Evolutionary conservation across 2,113 vertebrate genomes (phyloP).

Genomic region (Pteronura brasiliensis): DNA sequence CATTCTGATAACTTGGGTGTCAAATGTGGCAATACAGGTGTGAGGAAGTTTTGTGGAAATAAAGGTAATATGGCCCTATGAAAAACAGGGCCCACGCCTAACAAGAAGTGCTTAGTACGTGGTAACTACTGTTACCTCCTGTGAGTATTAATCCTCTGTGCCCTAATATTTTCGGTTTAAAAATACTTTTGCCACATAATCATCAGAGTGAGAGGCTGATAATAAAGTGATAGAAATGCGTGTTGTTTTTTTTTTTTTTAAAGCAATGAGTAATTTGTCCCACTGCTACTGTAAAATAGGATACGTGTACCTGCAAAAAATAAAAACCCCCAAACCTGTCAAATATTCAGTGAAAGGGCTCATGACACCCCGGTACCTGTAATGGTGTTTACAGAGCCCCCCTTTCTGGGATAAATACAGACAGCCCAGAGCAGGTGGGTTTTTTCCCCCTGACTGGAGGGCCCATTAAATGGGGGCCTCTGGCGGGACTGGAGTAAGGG

Average conservation of each 20-base stretch:
- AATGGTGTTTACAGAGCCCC: background rate
- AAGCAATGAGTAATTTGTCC: background rate
- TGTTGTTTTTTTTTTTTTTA: background rate
- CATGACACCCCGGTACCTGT: background rate
- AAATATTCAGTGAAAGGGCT: background rate
- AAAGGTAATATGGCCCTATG: background rate
- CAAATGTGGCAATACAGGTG: background rate
- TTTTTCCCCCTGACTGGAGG: no score
- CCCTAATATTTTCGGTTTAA: background rate
- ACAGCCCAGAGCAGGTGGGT: background rate
- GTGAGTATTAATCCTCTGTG: background rate
- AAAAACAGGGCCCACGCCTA: background rate
- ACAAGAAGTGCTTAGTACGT: background rate
- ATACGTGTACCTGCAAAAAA: background rate
- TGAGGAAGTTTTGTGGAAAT: background rate
- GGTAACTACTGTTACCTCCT: background rate
- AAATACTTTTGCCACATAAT: constrained; percentile 31
- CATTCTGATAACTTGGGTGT: background rate
- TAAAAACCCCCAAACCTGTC: no score
- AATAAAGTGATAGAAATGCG: background rate
- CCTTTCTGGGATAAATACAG: background rate
- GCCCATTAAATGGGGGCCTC: no score
- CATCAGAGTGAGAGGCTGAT: background rate
- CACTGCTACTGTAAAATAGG: background rate
- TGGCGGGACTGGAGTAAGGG: background rate